Evolutionary conservation across 2,113 vertebrate species (phyloP).

Genomic region (Aviceda subcristata): DNA sequence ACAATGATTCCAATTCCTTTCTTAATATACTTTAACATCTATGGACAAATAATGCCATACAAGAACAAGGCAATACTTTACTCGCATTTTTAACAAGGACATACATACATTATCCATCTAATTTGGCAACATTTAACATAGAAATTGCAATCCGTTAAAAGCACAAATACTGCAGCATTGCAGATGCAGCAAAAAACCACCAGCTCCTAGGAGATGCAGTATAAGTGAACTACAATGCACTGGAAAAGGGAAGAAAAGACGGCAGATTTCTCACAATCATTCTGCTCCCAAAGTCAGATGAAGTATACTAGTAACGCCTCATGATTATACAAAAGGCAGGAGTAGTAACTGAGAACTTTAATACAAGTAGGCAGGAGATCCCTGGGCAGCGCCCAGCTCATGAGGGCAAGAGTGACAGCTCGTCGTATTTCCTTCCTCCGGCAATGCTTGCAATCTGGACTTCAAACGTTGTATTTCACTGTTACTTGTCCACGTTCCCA

Average conservation of each 20-base stretch:
- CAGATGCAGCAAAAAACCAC: background rate
- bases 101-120: background rate
- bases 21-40: background rate
- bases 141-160: background rate
- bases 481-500: fast-evolving
- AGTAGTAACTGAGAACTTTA: background rate
- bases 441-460: background rate
- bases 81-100: background rate
- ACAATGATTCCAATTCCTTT: background rate
- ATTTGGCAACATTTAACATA: background rate
- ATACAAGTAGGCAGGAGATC: background rate
- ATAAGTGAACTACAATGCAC: background rate
- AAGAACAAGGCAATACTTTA: background rate
- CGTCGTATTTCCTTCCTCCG: fast-evolving
- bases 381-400: background rate
- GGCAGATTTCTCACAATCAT: background rate
- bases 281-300: background rate
- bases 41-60: fast-evolving
- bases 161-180: background rate
- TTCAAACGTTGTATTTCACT: background rate
- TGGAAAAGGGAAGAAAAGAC: background rate
- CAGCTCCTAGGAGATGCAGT: background rate
- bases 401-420: background rate
- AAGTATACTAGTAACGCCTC: fast-evolving
- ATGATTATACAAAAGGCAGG: background rate